These are phyloP conservation scores for Cassiopea xamachana DNA, from an alignment of 30 jellyfish, hydroid and myxozoan genomes.

Conservation along the genomic window DNA sequence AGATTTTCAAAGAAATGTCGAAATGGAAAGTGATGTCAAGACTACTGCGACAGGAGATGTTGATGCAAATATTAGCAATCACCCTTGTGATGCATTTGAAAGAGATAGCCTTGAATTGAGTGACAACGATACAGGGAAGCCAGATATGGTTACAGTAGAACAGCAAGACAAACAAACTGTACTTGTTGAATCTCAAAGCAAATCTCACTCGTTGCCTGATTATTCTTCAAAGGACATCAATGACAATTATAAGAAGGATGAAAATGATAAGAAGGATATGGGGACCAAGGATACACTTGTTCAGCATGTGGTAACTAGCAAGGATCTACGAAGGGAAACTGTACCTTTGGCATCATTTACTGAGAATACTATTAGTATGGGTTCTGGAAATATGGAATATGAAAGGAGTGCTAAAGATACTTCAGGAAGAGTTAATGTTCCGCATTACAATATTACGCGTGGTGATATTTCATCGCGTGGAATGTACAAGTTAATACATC, in stretches of 20 bases:
- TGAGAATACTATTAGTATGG: neutral
- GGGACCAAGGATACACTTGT: neutral
- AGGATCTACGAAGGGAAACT: neutral
- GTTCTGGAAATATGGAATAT: neutral
- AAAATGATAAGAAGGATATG: neutral
- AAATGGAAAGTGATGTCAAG: neutral
- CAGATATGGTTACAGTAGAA: neutral
- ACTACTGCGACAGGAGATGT: slow-evolving; percentile 6
- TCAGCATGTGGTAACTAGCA: neutral
- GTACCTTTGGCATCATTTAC: neutral
- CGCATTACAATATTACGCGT: neutral
- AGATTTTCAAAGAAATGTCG: neutral
- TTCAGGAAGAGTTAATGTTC: neutral
- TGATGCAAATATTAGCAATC: neutral
- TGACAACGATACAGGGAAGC: neutral
- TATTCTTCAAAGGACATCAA: neutral
- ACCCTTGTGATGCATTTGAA: neutral
- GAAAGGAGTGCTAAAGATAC: neutral
- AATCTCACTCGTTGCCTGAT: neutral
- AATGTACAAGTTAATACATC: neutral
- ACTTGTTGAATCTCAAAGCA: neutral
- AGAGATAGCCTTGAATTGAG: slow-evolving; percentile 3
- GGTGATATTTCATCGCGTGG: neutral
- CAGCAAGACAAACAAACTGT: neutral
- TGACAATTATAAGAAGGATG: neutral